These are phyloP conservation scores for human DNA, from an alignment of 2,113 vertebrate genomes.

Conservation along the genomic window GRCh38 chr2:133692001-133692500, in stretches of 20 bases:
- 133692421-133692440: not conserved
- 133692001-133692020: not conserved
- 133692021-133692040: not conserved
- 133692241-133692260: not conserved
- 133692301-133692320: not conserved
- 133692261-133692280: not conserved
- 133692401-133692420: not conserved
- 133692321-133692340: not conserved
- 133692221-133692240: not conserved
- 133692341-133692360: not conserved
- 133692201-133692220: not conserved
- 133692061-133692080: not conserved
- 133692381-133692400: not conserved
- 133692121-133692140: not conserved
- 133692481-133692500: not conserved
- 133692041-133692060: slow-evolving; percentile 25
- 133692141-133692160: not conserved
- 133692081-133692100: not conserved
- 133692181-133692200: not conserved
- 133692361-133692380: not conserved
- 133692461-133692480: not conserved
- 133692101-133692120: not conserved
- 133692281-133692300: not conserved
- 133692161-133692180: not conserved
- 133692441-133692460: not conserved